Conservation (phyloP, 2,797 vertebrate species). For the Protosalanx chinensis region DNA sequence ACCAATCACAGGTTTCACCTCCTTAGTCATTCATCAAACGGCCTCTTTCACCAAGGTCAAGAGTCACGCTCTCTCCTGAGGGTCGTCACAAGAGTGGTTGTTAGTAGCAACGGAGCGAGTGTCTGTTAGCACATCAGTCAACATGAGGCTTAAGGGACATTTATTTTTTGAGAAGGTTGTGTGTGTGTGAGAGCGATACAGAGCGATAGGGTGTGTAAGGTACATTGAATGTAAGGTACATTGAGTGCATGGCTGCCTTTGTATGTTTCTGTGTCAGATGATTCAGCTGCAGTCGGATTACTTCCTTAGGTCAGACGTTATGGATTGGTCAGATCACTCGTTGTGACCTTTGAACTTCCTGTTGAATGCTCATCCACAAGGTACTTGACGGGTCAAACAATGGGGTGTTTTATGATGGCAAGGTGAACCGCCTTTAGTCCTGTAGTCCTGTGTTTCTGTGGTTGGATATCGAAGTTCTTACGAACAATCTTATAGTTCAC, state of each 20-base stretch:
- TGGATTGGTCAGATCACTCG: slow-evolving; percentile 34
- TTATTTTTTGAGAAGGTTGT: not conserved
- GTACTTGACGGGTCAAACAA: slow-evolving; percentile 42
- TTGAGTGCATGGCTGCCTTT: not conserved
- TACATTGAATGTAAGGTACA: too few species aligned
- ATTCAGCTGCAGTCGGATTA: slow-evolving; percentile 19
- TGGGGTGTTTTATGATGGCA: slow-evolving; percentile 3
- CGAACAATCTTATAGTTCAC: too few species aligned
- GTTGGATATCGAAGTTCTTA: slow-evolving; percentile 1
- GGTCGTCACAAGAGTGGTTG: slow-evolving; percentile 16
- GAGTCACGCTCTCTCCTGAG: slow-evolving; percentile 44
- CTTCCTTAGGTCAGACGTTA: slow-evolving; percentile 23
- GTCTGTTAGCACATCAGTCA: not conserved
- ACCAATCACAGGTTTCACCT: slow-evolving; percentile 66
- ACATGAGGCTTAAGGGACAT: not conserved
- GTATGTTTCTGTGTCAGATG: slow-evolving; percentile 6
- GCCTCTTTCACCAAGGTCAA: slow-evolving; percentile 59
- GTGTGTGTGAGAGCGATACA: not conserved
- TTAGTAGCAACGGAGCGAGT: not conserved
- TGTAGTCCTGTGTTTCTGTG: slow-evolving; percentile 18
- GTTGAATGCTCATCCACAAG: slow-evolving; percentile 34
- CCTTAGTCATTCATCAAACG: slow-evolving; percentile 65
- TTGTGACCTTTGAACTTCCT: slow-evolving; percentile 28
- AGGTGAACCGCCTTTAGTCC: slow-evolving; percentile 28
- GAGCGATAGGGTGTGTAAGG: too few species aligned